Evolutionary conservation across 2,113 vertebrate genomes (phyloP), one percentile per base, ranked within the genome.

Genomic region (Aleadryas rufinucha): DNA sequence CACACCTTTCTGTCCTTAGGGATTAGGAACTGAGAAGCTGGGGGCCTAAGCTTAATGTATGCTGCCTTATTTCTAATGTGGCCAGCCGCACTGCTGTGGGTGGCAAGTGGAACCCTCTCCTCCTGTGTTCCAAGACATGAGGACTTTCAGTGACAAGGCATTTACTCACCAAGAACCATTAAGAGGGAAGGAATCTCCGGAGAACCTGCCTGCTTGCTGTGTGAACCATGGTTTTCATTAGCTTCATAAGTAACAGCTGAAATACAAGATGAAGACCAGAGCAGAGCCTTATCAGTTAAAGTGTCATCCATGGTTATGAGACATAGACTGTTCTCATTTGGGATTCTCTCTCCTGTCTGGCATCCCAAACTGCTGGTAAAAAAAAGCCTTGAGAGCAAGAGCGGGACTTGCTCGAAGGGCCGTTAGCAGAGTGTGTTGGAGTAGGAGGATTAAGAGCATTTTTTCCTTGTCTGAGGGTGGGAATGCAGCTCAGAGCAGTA

Each of bases 391-490:
- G 31, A 54, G 20, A 85, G 33, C 16, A 66, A 52, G 22, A 86
- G n/a, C 65, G 91, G n/a, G 53, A 39, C 33, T 92, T 61, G 44
- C 39, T 78, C 0, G 0, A 70, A 84, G 56, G 45, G 70, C 21
- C 0, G 0, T 53, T 66, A 91, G 37, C n/a, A 72, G 13, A 3
- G 0, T 16, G 37, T 60, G 50, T 45, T 30, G 49, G 68, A 86
- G 13, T 13, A 45, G 31, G 39, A 1, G 2, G 17, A 68, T 79
- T 63, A 85, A 53, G 37, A 90, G 42, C 8, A 72, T 3, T 71
- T 83, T 61, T 17, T 17, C 20, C 18, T 53, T 1, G 2, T 82
- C 26, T 2, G 3, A 1, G 0, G 13, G 33, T 7, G 1, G 49
- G 70, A 76, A 66, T 65, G 69, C 24, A 47, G 42, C 35, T 90